Conservation (phyloP, 2,888 invertebrate species). For the Leucophora obtusa region DNA sequence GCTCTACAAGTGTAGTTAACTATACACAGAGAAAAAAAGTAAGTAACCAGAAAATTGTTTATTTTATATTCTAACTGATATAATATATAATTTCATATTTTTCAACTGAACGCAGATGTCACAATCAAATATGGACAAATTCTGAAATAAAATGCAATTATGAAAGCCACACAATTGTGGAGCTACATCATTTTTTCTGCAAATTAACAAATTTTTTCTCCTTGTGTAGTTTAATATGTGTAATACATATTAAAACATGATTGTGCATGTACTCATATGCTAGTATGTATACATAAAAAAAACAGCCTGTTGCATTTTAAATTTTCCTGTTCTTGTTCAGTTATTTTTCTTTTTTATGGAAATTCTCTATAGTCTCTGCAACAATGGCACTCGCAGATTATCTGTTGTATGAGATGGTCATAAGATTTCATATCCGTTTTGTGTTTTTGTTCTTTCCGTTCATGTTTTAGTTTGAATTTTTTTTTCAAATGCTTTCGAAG, state of each 20-base stretch:
- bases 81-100: no score
- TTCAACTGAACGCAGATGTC: no score
- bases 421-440: conserved; percentile 23
- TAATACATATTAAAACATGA: conserved; percentile 30
- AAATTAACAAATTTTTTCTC: no score
- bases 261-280: conserved; percentile 30
- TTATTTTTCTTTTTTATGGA: conserved; percentile 9
- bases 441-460: not conserved
- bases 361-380: conserved; percentile 24
- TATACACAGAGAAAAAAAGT: no score
- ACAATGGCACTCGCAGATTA: conserved; percentile 37
- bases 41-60: no score
- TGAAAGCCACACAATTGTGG: no score
- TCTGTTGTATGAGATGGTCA: conserved; percentile 29
- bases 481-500: conserved; percentile 10
- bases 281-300: conserved; percentile 1
- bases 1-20: not conserved
- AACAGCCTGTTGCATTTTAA: conserved; percentile 56
- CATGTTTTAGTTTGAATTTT: not conserved
- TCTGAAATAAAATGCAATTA: no score
- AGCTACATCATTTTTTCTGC: no score
- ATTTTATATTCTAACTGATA: no score
- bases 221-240: conserved; percentile 5
- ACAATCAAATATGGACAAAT: no score
- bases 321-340: not conserved